These are phyloP conservation scores for Micoletzkya japonica DNA, from an alignment of 2,888 invertebrate species.

Conservation along the genomic window DNA sequence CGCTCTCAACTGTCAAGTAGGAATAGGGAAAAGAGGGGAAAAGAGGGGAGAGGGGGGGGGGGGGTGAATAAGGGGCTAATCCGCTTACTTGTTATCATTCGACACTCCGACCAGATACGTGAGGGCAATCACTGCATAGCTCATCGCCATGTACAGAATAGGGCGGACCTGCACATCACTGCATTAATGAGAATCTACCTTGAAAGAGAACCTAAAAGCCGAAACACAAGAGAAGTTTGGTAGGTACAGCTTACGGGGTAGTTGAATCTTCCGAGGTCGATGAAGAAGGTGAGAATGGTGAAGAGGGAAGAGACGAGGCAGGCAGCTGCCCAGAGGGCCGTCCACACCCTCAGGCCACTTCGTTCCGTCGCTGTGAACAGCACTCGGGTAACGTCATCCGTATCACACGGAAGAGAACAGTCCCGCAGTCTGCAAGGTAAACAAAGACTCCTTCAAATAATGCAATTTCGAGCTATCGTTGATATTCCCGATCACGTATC, in stretches of 20 bases:
- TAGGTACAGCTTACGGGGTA: conserved; percentile 69
- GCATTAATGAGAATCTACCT: conserved; percentile 11
- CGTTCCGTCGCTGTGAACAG: conserved; percentile 54
- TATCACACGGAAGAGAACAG: conserved; percentile 50
- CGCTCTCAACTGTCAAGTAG: no score
- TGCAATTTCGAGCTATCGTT: no score
- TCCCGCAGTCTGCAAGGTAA: conserved; percentile 42
- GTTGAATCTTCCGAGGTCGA: conserved; percentile 80
- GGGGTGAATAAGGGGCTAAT: no score
- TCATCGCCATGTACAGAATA: conserved; percentile 93
- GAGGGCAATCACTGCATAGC: conserved; percentile 86
- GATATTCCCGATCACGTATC: no score
- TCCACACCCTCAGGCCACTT: conserved; percentile 72
- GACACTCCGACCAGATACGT: conserved; percentile 81
- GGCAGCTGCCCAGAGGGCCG: conserved; percentile 91
- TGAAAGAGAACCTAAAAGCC: not conserved
- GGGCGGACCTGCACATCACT: conserved; percentile 81
- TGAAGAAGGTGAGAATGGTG: conserved; percentile 93
- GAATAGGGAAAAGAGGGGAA: no score
- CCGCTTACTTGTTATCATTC: conserved; percentile 33
- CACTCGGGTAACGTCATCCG: conserved; percentile 47
- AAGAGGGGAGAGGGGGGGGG: no score
- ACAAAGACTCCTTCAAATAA: no score
- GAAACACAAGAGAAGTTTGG: no score
- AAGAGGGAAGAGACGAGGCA: conserved; percentile 93